Conservation (phyloP, 2,797 vertebrate genomes). For the Dermochelys coriacea region DNA sequence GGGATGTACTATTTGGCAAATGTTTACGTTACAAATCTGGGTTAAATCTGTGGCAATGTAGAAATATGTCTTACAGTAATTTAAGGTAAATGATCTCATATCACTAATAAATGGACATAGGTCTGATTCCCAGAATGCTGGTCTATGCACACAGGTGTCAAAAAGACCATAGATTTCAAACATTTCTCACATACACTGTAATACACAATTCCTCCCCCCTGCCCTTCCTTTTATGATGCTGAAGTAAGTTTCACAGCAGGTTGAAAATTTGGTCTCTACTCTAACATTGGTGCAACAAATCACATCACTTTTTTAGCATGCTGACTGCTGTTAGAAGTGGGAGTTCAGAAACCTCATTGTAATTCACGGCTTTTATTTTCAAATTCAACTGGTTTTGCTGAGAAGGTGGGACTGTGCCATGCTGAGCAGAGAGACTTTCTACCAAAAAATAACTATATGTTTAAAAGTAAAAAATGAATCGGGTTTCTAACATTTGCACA, state of each 20-base stretch:
- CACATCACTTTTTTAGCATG: background rate
- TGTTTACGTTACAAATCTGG: slow-evolving; percentile 38
- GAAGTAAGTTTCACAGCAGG: slow-evolving; percentile 32
- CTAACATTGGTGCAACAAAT: slow-evolving; percentile 16
- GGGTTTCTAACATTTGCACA: slow-evolving; percentile 25
- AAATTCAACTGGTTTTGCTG: background rate
- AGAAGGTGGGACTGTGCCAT: background rate
- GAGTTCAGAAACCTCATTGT: background rate
- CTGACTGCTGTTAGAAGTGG: background rate
- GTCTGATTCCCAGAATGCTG: slow-evolving; percentile 9
- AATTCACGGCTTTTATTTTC: slow-evolving; percentile 3
- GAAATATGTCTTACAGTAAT: slow-evolving; percentile 7
- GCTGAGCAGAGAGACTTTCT: background rate
- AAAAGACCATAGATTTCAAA: background rate
- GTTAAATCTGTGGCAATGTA: background rate
- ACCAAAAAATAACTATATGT: background rate
- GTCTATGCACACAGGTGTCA: slow-evolving; percentile 14
- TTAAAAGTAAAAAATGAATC: background rate
- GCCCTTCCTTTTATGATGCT: background rate
- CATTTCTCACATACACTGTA: background rate
- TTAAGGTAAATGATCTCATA: slow-evolving; percentile 36
- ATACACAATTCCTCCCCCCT: background rate
- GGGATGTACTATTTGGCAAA: slow-evolving; percentile 28
- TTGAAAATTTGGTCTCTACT: slow-evolving; percentile 22
- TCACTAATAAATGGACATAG: slow-evolving; percentile 12